phyloP scores from a whole-genome alignment of 2,113 vertebrate species.

The Chloebia gouldiae region DNA sequence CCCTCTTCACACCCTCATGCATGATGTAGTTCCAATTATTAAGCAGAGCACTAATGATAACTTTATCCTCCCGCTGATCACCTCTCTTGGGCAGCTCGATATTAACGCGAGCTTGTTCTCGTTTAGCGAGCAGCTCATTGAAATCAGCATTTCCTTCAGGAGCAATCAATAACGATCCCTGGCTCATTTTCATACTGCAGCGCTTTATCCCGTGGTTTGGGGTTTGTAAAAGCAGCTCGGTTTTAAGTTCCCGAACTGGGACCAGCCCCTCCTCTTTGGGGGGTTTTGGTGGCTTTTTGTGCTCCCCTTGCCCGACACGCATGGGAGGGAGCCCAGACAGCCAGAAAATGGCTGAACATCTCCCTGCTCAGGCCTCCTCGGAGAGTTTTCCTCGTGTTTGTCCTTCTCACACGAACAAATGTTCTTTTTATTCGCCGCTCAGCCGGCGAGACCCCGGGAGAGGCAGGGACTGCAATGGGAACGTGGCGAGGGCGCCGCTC shows the following conservation, averaged over 20 bases:
- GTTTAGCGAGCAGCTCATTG: neutral
- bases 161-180: neutral
- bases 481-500: fast-evolving
- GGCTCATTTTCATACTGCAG: neutral
- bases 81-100: conserved; percentile 13
- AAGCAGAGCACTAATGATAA: neutral
- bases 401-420: neutral
- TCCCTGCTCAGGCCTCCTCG: neutral
- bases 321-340: neutral
- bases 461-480: neutral
- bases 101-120: neutral
- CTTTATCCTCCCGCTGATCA: conserved; percentile 11
- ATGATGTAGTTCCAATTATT: neutral
- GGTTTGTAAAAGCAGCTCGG: neutral
- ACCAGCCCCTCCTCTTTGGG: neutral
- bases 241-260: neutral
- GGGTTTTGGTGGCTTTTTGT: neutral
- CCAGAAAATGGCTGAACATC: neutral
- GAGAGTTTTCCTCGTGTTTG: neutral
- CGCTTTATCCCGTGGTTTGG: neutral
- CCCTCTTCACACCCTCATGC: neutral
- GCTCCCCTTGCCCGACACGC: neutral
- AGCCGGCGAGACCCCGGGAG: neutral
- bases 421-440: neutral
- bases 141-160: conserved; percentile 4